Percentiles rank a stretch among this genome's conserved stretches.
phyloP scores from a whole-genome alignment of 1,140 invertebrate genomes.

The Ceratosolen fusciceps region DNA sequence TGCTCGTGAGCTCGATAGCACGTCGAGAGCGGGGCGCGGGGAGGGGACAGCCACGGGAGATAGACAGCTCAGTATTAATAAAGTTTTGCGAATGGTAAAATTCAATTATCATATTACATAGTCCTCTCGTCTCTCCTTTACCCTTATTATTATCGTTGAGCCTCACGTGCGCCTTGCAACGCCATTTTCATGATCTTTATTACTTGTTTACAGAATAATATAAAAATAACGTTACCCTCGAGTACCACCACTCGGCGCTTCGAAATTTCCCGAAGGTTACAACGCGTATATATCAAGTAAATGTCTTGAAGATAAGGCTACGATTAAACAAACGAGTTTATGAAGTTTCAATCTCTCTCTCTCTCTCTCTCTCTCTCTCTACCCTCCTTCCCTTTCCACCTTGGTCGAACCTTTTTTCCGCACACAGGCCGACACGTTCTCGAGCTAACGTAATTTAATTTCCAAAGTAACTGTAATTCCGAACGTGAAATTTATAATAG shows the following conservation, averaged over 20 bases:
- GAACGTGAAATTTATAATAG: neutral
- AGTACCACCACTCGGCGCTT: neutral
- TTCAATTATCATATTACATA: neutral
- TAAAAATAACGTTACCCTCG: neutral
- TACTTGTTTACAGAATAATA: slow-evolving; percentile 21
- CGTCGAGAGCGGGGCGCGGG: neutral
- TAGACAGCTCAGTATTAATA: neutral
- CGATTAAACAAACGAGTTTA: slow-evolving; percentile 9
- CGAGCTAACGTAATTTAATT: neutral
- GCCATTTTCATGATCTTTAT: neutral
- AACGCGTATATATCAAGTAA: slow-evolving; percentile 3
- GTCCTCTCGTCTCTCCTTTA: neutral
- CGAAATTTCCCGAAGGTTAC: neutral
- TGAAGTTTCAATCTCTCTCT: neutral
- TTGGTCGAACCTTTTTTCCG: neutral
- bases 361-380: neutral
- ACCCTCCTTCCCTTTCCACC: too few relatives aligned
- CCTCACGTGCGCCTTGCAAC: neutral
- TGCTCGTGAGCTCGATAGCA: neutral
- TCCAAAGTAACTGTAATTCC: neutral
- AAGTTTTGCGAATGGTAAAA: slow-evolving; percentile 1
- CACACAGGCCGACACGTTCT: neutral
- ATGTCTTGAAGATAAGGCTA: neutral
- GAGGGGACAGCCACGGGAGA: neutral
- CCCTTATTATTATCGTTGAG: too few relatives aligned